Evolutionary conservation across 2,113 vertebrate species (phyloP).

Genomic region (Pelodiscus sinensis): DNA sequence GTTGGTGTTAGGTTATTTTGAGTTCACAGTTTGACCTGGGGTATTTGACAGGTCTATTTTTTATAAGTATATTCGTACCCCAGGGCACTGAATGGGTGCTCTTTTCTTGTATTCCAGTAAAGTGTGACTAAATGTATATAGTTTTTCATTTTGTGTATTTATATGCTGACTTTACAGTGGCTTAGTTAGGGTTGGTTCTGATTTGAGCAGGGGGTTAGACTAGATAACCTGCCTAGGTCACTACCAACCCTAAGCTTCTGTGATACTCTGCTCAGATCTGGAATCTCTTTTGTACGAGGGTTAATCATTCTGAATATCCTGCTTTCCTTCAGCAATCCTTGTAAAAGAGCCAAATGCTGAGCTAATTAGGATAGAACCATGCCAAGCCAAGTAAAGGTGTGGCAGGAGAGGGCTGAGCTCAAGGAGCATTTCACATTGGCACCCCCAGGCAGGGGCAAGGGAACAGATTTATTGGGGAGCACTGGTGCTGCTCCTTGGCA

Average conservation of each 20-base stretch:
- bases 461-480: not conserved
- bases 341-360: not conserved
- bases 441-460: not conserved
- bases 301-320: not conserved
- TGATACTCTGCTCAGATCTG: not conserved
- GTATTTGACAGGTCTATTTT: constrained; percentile 3
- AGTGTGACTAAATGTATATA: not conserved
- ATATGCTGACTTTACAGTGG: not conserved
- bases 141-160: not conserved
- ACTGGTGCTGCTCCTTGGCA: not conserved
- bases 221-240: no score
- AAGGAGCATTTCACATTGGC: accelerated
- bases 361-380: not conserved
- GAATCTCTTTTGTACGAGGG: not conserved
- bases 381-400: not conserved
- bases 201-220: no score
- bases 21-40: not conserved
- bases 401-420: not conserved
- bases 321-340: accelerated
- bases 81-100: accelerated
- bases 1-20: not conserved
- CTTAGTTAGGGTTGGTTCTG: no score
- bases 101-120: not conserved
- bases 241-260: no score
- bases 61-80: not conserved